A percentile compares a stretch with the other conserved stretches of the same genome.
These are phyloP conservation scores for Lagorchestes hirsutus DNA, from an alignment of 2,797 vertebrate species.

Conservation along the genomic window DNA sequence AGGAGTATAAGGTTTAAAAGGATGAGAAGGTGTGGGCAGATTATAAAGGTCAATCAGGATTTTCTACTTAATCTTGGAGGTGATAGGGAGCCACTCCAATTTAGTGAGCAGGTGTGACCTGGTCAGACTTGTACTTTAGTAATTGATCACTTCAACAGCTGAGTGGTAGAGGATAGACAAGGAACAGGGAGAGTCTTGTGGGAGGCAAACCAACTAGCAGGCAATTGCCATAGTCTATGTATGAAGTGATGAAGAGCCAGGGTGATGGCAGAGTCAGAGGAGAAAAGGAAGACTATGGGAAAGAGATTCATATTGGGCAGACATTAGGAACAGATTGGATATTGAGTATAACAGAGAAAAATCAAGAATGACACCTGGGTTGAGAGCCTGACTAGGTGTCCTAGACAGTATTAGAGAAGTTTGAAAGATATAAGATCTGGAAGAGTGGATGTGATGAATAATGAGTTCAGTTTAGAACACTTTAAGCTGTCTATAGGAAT, in stretches of 20 bases:
- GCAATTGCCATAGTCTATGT: neutral
- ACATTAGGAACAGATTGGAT: neutral
- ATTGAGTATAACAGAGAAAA: neutral
- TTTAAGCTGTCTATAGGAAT: too few species aligned
- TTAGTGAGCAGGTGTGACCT: neutral
- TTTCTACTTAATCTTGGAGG: neutral
- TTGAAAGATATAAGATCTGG: too few species aligned
- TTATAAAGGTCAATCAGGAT: neutral
- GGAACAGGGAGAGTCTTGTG: neutral
- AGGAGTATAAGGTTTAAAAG: neutral
- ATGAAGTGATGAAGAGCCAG: neutral
- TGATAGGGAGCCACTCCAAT: neutral
- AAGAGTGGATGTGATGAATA: too few species aligned
- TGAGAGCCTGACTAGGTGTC: neutral
- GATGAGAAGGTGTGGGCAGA: neutral
- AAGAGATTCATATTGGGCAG: neutral
- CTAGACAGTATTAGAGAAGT: too few species aligned
- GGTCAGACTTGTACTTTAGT: neutral
- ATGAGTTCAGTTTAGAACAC: too few species aligned
- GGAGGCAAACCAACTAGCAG: neutral
- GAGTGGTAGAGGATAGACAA: neutral
- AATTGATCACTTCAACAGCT: neutral
- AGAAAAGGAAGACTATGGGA: neutral
- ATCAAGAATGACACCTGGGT: neutral
- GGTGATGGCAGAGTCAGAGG: neutral